Conservation (phyloP, 2,113 vertebrate genomes). For the Podarcis muralis region DNA sequence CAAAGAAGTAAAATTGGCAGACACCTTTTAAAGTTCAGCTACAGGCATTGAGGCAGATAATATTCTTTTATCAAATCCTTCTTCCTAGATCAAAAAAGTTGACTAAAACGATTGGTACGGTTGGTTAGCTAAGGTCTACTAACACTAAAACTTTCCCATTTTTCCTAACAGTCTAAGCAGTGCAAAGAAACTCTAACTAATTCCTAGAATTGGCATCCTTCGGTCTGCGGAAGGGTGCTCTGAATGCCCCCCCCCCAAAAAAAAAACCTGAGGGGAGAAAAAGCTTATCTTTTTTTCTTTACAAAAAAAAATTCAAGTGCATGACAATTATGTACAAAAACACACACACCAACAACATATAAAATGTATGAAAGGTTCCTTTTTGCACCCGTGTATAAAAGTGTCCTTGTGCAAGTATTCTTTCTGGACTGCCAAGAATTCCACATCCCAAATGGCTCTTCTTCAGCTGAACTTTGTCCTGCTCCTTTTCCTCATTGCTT, state of each 20-base stretch:
- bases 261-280: background rate
- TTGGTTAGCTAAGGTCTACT: background rate
- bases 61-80: background rate
- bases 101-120: background rate
- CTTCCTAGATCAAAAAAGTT: background rate
- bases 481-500: background rate
- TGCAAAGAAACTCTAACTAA: background rate
- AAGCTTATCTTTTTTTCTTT: slow-evolving; percentile 69
- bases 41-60: background rate
- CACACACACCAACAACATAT: slow-evolving; percentile 46
- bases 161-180: background rate
- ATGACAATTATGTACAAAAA: slow-evolving; percentile 80
- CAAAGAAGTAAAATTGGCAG: slow-evolving; percentile 18
- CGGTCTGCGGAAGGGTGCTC: background rate
- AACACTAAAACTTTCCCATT: background rate
- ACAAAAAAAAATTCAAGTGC: slow-evolving; percentile 72
- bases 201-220: background rate
- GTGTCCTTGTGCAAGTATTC: slow-evolving; percentile 53
- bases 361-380: slow-evolving; percentile 77
- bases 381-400: slow-evolving; percentile 76
- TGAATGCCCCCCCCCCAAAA: no score
- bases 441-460: background rate
- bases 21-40: background rate
- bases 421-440: slow-evolving; percentile 25
- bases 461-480: background rate